These are phyloP conservation scores for Nasonia longicornis DNA, from an alignment of 1,140 invertebrate species.

Conservation along the genomic window DNA sequence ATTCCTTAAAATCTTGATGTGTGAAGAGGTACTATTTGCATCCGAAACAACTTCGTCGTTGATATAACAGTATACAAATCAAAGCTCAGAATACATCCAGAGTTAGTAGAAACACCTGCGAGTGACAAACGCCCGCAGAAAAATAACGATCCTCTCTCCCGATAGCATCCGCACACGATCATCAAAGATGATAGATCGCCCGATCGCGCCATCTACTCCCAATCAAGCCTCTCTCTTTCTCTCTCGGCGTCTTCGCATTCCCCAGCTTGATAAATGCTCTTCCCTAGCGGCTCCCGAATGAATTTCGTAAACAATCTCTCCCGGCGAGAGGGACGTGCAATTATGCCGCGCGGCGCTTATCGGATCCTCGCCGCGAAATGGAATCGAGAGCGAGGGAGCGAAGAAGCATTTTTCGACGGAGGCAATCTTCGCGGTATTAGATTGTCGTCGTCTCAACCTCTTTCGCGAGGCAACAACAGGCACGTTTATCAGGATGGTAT, in stretches of 20 bases:
- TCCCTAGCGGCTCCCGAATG: not conserved
- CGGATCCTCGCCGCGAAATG: constrained; percentile 32
- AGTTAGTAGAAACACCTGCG: not conserved
- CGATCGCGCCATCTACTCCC: not conserved
- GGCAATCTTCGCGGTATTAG: constrained; percentile 33
- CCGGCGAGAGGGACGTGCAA: constrained; percentile 18
- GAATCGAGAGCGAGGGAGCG: constrained; percentile 13
- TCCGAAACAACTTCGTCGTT: too few species aligned
- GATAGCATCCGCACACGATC: not conserved
- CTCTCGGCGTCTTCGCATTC: not conserved
- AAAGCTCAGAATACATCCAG: too few species aligned
- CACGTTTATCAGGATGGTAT: constrained; percentile 50
- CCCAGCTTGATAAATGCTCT: constrained; percentile 16
- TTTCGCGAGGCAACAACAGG: constrained; percentile 38
- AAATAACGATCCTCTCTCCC: not conserved
- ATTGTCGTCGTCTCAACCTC: constrained; percentile 15
- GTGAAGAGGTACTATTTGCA: too few species aligned
- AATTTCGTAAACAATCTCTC: constrained; percentile 42
- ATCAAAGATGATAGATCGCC: constrained; percentile 17
- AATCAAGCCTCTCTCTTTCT: not conserved
- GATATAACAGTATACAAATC: too few species aligned
- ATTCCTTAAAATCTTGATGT: too few species aligned
- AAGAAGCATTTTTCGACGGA: constrained; percentile 32
- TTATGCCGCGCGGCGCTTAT: constrained; percentile 31
- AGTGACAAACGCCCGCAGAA: not conserved